A percentile compares a stretch with the other conserved stretches of the same genome.
Conservation (phyloP, 2,888 invertebrate genomes). For the Exocentrus adspersus region DNA sequence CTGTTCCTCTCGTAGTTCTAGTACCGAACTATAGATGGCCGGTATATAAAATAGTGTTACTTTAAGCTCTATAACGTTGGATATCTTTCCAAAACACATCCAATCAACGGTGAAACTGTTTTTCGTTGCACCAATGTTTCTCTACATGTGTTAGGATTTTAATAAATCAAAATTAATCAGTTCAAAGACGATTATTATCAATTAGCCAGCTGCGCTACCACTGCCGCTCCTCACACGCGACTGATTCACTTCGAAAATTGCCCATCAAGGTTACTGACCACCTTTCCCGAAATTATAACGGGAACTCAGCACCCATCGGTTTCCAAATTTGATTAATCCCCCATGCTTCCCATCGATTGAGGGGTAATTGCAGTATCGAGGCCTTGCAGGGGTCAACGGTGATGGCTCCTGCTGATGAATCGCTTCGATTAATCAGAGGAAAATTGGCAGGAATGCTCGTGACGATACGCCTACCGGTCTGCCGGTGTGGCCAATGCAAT, state of each 20-base stretch:
- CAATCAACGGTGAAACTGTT: no score
- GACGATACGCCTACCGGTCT: conserved; percentile 20
- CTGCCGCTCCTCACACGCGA: neutral
- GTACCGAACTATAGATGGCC: neutral
- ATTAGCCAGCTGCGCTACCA: neutral
- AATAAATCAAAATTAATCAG: no score
- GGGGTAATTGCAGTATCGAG: neutral
- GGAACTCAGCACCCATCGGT: neutral
- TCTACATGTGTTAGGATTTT: no score
- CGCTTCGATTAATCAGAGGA: conserved; percentile 43
- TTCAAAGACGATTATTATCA: no score
- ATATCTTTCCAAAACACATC: no score
- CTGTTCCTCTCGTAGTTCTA: no score
- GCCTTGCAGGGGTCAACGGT: neutral
- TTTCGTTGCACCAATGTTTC: no score
- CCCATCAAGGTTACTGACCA: neutral
- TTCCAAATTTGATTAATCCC: neutral
- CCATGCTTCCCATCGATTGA: neutral
- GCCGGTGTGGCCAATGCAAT: conserved; percentile 11
- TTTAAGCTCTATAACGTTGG: no score
- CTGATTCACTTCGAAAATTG: neutral
- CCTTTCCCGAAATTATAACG: neutral
- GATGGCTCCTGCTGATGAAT: conserved; percentile 44
- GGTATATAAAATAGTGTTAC: no score
- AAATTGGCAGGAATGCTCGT: conserved; percentile 40